A percentile compares a stretch with the other conserved stretches of the same genome.
These are phyloP conservation scores for Haemorhous mexicanus DNA, from an alignment of 2,113 vertebrate species.

Conservation along the genomic window DNA sequence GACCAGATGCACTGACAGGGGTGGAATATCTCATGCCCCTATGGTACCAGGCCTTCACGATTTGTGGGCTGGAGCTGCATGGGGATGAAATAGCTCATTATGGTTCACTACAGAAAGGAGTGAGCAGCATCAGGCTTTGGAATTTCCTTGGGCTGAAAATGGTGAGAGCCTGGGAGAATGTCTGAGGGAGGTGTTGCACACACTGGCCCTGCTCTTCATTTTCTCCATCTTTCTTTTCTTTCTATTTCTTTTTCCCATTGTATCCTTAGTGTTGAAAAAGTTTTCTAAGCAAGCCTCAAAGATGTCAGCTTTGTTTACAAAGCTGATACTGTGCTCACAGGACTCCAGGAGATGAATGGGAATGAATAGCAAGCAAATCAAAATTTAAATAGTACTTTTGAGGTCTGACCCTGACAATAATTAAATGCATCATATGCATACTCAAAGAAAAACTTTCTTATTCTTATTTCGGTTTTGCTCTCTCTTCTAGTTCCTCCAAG, in stretches of 20 bases:
- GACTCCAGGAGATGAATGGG: not conserved
- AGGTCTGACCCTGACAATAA: not conserved
- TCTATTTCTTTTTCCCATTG: not conserved
- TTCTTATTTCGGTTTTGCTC: not conserved
- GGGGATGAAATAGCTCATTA: not conserved
- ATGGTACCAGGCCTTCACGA: not conserved
- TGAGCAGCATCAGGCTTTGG: not conserved
- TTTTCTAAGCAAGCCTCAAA: not conserved
- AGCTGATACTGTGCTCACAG: not conserved
- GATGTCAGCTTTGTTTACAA: not conserved
- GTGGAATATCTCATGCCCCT: not conserved
- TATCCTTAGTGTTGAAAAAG: not conserved
- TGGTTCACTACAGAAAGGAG: not conserved
- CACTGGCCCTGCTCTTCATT: not conserved
- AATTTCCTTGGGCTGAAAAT: not conserved
- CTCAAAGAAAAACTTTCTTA: not conserved
- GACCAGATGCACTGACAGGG: rapidly evolving
- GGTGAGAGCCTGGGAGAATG: not conserved
- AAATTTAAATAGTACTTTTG: not conserved
- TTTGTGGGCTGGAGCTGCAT: not conserved
- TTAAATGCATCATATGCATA: not conserved
- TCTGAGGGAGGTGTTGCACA: not conserved
- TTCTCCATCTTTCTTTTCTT: not conserved
- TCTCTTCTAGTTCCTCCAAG: not conserved
- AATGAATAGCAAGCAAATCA: not conserved